Base-by-base conservation (phyloP, 2,797 vertebrate genomes). In the Ficedula albicollis region DNA sequence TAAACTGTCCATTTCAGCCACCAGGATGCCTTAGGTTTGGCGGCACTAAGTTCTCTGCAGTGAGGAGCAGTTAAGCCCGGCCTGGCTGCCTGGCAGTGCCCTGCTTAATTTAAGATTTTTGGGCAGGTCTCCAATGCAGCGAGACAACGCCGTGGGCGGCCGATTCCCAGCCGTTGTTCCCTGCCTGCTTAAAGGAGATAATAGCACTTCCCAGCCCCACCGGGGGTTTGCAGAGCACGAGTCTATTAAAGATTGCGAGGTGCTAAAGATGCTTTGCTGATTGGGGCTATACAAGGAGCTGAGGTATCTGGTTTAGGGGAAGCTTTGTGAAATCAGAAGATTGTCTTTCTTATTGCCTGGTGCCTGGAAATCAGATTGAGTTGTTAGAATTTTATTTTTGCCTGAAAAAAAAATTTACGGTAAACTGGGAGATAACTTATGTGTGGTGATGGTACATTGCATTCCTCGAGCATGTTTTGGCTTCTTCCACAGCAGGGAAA, bases 121-220 rank as follows among this genome's bases (percentile, higher is more conserved):
- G 88, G 78, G 59, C 75, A 72, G 70, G 59, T 81, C 87, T 82
- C 67, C 67, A 56, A 36, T 3, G 72, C 72, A n/a, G 63, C 0
- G 10, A 76, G 79, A 76, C 60, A 62, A 32, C 1, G 6, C 95
- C 8, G 7, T 63, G 93, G 93, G 91, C 59, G 75, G 67, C 11
- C 60, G 75, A 6, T 76, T 94, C 68, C 74, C 39, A 87, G 75
- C 63, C 1, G 15, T 66, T 55, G 68, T 89, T 89, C 79, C 44
- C 20, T 87, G 88, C 82, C 92, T 96, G 96, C 73, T 38, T 55
- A 29, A 77, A 87, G 83, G 56, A 96, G 90, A 96, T 95, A 94
- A 96, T 96, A 20, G 49, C 90, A 11, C 83, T 89, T 91, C 16
- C 39, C 82, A 86, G 9, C 87, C 74, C 84, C 75, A 23, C 13